phyloP scores from a whole-genome alignment of 2,888 invertebrate genomes.

The Pristionchus arcanus region DNA sequence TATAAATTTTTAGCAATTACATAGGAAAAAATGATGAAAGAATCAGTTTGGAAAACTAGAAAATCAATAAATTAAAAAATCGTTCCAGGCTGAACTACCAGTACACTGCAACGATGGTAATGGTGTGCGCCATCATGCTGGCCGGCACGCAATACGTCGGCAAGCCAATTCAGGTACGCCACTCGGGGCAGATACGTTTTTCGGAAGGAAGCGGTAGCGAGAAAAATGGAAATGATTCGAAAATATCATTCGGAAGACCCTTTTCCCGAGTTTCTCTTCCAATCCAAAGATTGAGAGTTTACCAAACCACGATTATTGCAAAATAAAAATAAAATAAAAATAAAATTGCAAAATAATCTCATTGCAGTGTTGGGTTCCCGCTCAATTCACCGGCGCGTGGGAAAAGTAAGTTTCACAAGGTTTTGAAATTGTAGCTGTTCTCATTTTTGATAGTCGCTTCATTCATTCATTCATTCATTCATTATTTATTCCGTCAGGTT shows the following conservation, averaged over 20 bases:
- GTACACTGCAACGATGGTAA: conserved; percentile 73
- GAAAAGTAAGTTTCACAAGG: conserved; percentile 60
- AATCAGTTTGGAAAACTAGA: too few species aligned
- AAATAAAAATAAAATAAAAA: too few species aligned
- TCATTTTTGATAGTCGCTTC: neutral
- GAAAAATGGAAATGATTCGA: too few species aligned
- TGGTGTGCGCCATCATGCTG: conserved; percentile 74
- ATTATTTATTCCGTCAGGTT: too few species aligned
- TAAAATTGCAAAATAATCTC: neutral
- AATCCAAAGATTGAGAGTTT: too few species aligned
- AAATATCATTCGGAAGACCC: too few species aligned
- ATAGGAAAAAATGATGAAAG: too few species aligned
- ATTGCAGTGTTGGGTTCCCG: conserved; percentile 78
- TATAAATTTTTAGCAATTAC: too few species aligned
- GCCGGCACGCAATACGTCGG: conserved; percentile 79
- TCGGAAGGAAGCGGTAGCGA: neutral
- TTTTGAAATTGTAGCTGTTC: neutral
- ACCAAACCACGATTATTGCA: too few species aligned
- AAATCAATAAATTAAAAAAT: neutral
- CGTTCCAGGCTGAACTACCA: conserved; percentile 71
- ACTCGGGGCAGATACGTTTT: neutral
- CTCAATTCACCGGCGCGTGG: conserved; percentile 74
- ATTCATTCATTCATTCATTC: too few species aligned
- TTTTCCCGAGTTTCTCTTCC: too few species aligned
- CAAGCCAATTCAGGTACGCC: conserved; percentile 73